Conservation (phyloP, 2,113 vertebrate species). For the Crotalus tigris region DNA sequence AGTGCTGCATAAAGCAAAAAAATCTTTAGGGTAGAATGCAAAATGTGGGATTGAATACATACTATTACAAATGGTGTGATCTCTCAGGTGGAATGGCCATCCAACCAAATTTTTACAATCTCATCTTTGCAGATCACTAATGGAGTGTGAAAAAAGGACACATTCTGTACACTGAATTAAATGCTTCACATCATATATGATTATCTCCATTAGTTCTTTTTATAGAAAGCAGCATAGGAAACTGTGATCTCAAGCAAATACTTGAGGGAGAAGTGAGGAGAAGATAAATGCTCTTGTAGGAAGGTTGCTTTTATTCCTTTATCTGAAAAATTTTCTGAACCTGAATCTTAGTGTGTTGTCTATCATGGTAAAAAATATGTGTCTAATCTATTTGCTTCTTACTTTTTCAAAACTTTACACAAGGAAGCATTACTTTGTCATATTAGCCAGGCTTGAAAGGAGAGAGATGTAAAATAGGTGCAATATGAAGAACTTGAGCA, state of each 20-base stretch:
- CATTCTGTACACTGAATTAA: background rate
- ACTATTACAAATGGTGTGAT: background rate
- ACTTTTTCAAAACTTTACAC: background rate
- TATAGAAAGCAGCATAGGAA: background rate
- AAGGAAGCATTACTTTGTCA: background rate
- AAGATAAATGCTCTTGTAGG: background rate
- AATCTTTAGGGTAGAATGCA: background rate
- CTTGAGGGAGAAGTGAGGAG: background rate
- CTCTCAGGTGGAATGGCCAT: background rate
- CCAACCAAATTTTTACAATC: background rate
- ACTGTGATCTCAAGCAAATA: background rate
- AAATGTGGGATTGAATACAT: background rate
- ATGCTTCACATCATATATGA: background rate
- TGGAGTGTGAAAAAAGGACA: background rate
- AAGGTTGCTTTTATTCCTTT: background rate
- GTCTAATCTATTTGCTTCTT: background rate
- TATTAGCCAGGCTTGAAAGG: background rate
- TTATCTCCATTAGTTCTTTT: background rate
- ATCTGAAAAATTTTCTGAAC: background rate
- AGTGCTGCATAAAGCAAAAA: background rate
- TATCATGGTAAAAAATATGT: background rate
- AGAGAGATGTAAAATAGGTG: background rate
- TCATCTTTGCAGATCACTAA: background rate
- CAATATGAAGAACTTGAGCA: background rate
- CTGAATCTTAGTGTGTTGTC: background rate